Conservation (phyloP, 1,140 invertebrate species). For the Stenopsyche tienmushanensis region DNA sequence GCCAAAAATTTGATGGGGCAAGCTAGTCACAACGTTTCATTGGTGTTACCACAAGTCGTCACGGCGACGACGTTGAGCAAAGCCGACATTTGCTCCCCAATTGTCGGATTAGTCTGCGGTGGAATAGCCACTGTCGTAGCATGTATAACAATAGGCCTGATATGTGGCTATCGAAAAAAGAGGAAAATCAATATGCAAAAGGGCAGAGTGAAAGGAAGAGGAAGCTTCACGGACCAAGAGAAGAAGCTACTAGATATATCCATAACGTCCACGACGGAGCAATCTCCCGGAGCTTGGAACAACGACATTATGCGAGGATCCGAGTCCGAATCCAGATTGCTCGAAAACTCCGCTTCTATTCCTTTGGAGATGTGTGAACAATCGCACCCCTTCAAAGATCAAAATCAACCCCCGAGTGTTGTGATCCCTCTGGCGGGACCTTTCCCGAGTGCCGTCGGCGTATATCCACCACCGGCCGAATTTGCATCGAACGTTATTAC, state of each 20-base stretch:
- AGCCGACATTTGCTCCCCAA: slow-evolving; percentile 60
- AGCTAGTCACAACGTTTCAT: slow-evolving; percentile 66
- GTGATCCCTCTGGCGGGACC: slow-evolving; percentile 36
- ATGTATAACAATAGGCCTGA: slow-evolving; percentile 56
- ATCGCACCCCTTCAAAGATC: slow-evolving; percentile 76
- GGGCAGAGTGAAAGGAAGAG: slow-evolving; percentile 65
- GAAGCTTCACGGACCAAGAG: slow-evolving; percentile 74
- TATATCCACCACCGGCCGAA: slow-evolving; percentile 49
- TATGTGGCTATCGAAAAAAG: slow-evolving; percentile 55
- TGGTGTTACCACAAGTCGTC: slow-evolving; percentile 71
- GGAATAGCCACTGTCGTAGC: slow-evolving; percentile 56
- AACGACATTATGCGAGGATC: slow-evolving; percentile 61
- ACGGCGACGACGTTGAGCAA: slow-evolving; percentile 65
- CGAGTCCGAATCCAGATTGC: slow-evolving; percentile 51
- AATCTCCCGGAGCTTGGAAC: slow-evolving; percentile 56
- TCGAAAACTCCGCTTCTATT: slow-evolving; percentile 48
- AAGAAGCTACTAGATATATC: slow-evolving; percentile 72
- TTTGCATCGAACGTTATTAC: slow-evolving; percentile 39
- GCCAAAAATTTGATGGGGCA: slow-evolving; percentile 74
- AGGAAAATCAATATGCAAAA: slow-evolving; percentile 54
- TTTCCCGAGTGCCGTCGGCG: slow-evolving; percentile 32
- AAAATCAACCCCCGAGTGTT: slow-evolving; percentile 52
- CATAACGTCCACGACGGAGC: slow-evolving; percentile 73
- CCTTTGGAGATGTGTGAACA: slow-evolving; percentile 55
- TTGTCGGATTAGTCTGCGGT: slow-evolving; percentile 59